phyloP scores from a whole-genome alignment of 1,140 invertebrate genomes.

The Caenorhabditis remanei region DNA sequence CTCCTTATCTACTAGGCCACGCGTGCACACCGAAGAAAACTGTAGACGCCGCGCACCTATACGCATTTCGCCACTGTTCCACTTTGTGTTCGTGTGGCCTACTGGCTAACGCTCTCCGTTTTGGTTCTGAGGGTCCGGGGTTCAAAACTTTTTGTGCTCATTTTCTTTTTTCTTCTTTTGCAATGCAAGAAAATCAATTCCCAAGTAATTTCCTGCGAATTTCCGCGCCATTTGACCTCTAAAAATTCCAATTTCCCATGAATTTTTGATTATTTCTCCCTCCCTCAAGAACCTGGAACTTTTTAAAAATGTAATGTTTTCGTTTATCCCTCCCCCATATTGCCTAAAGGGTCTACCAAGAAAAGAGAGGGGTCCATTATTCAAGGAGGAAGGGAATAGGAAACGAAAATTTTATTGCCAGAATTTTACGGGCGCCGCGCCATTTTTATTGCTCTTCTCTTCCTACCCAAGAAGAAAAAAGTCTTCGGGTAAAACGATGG shows the following conservation, averaged over 20 bases:
- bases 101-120: not conserved
- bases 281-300: not conserved
- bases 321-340: not conserved
- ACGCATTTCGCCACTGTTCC: not conserved
- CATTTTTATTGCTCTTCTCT: slow-evolving; percentile 39
- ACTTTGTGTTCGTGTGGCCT: not conserved
- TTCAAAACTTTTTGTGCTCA: not conserved
- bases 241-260: slow-evolving; percentile 10
- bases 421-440: slow-evolving; percentile 27
- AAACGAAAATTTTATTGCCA: not conserved
- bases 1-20: too few relatives aligned
- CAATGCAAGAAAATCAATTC: not conserved
- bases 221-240: too few relatives aligned
- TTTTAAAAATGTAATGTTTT: slow-evolving; percentile 10
- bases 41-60: not conserved
- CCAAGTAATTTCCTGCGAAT: not conserved
- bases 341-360: too few relatives aligned
- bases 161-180: not conserved
- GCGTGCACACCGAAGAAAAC: too few relatives aligned
- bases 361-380: too few relatives aligned
- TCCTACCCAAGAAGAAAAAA: not conserved
- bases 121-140: not conserved
- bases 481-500: not conserved
- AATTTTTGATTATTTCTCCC: slow-evolving; percentile 26
- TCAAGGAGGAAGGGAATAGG: too few relatives aligned